Evolutionary conservation across 2,888 invertebrate species (phyloP), one percentile per base, ranked within the genome.

Genomic region (Therioaphis trifolii): DNA sequence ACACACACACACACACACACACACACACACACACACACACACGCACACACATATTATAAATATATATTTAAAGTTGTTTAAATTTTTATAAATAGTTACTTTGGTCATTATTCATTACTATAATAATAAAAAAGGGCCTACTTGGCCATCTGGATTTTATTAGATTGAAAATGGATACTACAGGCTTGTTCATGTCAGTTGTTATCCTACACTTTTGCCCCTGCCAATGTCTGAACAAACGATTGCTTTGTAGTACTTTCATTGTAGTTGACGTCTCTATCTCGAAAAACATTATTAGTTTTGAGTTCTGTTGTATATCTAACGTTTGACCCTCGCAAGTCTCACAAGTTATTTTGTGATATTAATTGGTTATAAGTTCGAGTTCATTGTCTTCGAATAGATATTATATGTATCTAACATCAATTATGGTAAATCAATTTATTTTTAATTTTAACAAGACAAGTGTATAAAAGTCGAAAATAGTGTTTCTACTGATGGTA

Each of bases 101-200:
- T 35, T 35, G 35, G 3, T 35, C 35, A 7, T 7, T 35, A 15
- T 21, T 46, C 46, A 49, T 71, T 66, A 49, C n/a, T 71, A 27
- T 71, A 69, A 71, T 72, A 82, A 82, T 35, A 55, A 78, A 40
- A 43, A 49, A 27, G 9, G 1, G 21, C 49, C 9, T 24, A 0
- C n/a, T 49, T 49, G 61, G 52, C 72, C 82, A 82, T 82, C 74
- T 82, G 82, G 58, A 24, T 74, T 82, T 82, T 80, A 80, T 71
- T 61, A 74, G 80, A 82, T 82, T 40, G 29, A 46, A 82, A 74
- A 74, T 63, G 15, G 63, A 82, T 74, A 74, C 12, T 74, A 46
- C 46, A 80, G 7, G n/a, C 11, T 14, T 63, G 72, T 82, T 14
- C 12, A 63, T 82, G 82, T 74, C 82, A 82, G 49, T 78, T 79